phyloP scores from a whole-genome alignment of 2,888 invertebrate genomes.

The Cheilosia impressa region DNA sequence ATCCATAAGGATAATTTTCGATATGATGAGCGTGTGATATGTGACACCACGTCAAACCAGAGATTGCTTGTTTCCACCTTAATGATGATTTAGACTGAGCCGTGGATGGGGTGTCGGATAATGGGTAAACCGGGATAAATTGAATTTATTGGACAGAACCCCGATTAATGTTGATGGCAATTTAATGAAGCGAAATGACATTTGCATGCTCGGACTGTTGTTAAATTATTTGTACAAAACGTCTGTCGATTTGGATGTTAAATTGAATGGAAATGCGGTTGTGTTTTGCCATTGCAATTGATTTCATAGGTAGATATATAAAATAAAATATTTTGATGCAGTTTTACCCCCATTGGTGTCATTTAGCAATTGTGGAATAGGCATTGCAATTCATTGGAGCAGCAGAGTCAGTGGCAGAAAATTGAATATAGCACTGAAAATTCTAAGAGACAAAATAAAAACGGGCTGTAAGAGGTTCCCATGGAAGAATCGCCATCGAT shows the following conservation, averaged over 20 bases:
- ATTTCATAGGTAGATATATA: no score
- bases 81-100: slow-evolving; percentile 56
- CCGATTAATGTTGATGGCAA: slow-evolving; percentile 66
- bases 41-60: slow-evolving; percentile 33
- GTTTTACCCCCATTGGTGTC: no score
- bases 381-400: no score
- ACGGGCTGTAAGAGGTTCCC: no score
- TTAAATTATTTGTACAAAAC: slow-evolving; percentile 10
- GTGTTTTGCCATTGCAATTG: not conserved
- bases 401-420: no score
- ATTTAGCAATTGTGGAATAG: no score
- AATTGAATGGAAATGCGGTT: slow-evolving; percentile 68
- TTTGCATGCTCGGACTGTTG: slow-evolving; percentile 27
- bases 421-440: no score
- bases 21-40: slow-evolving; percentile 48
- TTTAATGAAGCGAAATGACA: slow-evolving; percentile 68
- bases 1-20: slow-evolving; percentile 42
- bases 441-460: no score
- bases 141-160: slow-evolving; percentile 60
- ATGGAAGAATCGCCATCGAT: no score
- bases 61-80: slow-evolving; percentile 33
- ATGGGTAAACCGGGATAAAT: slow-evolving; percentile 50
- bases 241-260: slow-evolving; percentile 34
- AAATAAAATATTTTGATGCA: no score
- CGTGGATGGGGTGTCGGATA: not conserved